Conservation (phyloP, 2,888 invertebrate genomes). For the Phalangium opilio region DNA sequence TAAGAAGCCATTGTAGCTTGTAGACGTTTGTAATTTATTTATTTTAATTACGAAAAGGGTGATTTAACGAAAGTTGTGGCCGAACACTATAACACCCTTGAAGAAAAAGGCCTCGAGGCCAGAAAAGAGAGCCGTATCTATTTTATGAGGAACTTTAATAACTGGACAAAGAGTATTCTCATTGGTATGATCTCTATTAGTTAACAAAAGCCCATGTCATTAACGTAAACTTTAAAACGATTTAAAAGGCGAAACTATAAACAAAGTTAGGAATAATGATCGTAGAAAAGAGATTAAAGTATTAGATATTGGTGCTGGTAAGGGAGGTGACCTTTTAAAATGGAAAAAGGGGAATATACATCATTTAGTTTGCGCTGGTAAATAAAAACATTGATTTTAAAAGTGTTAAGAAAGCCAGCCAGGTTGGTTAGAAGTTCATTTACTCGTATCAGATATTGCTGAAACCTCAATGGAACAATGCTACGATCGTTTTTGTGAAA, state of each 20-base stretch:
- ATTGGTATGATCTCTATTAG: constrained; percentile 48
- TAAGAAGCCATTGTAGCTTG: no score
- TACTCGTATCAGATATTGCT: constrained; percentile 54
- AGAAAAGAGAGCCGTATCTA: constrained; percentile 79
- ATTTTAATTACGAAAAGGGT: no score
- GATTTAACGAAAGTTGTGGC: constrained; percentile 43
- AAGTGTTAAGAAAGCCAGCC: no score
- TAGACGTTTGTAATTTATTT: no score
- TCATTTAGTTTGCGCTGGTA: constrained; percentile 66
- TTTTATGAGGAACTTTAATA: constrained; percentile 90
- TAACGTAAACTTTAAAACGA: no score
- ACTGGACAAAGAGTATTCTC: constrained; percentile 94
- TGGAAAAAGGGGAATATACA: constrained; percentile 70
- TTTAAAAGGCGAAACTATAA: constrained; percentile 46
- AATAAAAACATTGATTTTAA: no score
- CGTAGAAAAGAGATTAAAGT: constrained; percentile 38
- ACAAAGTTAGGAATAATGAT: constrained; percentile 47
- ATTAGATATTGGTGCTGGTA: constrained; percentile 92
- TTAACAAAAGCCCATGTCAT: no score
- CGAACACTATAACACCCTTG: constrained; percentile 78
- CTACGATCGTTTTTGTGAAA: constrained; percentile 60
- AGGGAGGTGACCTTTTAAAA: constrained; percentile 95
- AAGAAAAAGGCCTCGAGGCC: constrained; percentile 61
- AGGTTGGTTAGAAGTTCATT: no score
- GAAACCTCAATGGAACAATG: constrained; percentile 82